Percentiles rank a stretch among this genome's conserved stretches.
phyloP scores from a whole-genome alignment of 2,888 invertebrate genomes.

The Emmelina monodactyla region DNA sequence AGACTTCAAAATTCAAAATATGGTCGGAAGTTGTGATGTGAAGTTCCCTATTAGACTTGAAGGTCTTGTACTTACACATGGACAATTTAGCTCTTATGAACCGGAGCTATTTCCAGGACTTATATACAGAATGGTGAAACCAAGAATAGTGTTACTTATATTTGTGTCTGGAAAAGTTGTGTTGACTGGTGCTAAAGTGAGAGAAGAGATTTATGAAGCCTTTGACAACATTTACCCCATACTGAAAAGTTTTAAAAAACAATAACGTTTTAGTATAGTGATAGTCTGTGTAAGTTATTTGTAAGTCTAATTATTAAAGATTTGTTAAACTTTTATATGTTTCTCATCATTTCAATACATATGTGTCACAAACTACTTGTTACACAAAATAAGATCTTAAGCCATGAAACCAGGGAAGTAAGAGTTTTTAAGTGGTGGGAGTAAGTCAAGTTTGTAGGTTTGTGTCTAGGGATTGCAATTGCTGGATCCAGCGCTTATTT shows the following conservation, averaged over 20 bases:
- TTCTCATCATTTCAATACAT: too few species aligned
- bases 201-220: constrained; percentile 94
- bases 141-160: constrained; percentile 94
- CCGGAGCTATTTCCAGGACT: constrained; percentile 98
- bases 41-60: constrained; percentile 79
- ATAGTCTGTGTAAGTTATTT: too few species aligned
- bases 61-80: constrained; percentile 76
- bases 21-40: constrained; percentile 81
- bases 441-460: too few species aligned
- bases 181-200: constrained; percentile 94
- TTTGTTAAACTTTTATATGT: too few species aligned
- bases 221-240: constrained; percentile 97
- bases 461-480: too few species aligned
- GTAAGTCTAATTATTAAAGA: too few species aligned
- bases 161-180: constrained; percentile 99
- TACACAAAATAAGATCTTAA: too few species aligned
- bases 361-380: too few species aligned
- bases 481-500: too few species aligned
- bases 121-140: constrained; percentile 98
- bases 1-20: constrained; percentile 84
- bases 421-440: too few species aligned
- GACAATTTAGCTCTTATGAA: constrained; percentile 88
- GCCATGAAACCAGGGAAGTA: too few species aligned
- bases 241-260: constrained; percentile 93
- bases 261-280: constrained; percentile 42